Evolutionary conservation across 2,888 invertebrate species (phyloP), one percentile per base, ranked within the genome.

Genomic region (Drosophila acutilabella): DNA sequence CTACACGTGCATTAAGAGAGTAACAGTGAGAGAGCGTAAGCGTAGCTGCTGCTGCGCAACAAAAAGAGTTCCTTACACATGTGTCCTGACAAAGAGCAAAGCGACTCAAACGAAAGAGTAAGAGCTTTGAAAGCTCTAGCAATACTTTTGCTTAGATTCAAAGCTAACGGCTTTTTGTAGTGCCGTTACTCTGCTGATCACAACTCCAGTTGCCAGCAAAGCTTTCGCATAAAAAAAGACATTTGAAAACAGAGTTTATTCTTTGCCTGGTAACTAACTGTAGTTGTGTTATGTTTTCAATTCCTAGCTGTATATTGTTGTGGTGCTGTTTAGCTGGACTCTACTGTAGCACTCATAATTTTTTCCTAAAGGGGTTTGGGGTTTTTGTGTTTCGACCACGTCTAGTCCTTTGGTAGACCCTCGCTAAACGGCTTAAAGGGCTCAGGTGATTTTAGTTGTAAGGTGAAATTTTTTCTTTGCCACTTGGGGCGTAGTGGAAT

Each of bases 341-440:
- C 14, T 33, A 80, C 88, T 84, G 88, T 87, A 42, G 33, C 44
- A n/a, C 33, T 45, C 52, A 51, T 57, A 65, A 52, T 48, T 65
- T n/a, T 30, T 36, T 40, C 41, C 45, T 14, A 18, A 67, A 53
- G 48, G 75, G 75, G 53, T 74, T 36, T 36, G 36, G 36, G 36
- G 13, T 36, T 36, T 36, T 36, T 3, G 11, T 8, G 33, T 11
- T 36, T 74, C 62, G 38, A 14, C 74, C 48, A 50, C 48, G 54
- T 23, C 64, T 68, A 58, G 57, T 64, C 69, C 68, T 68, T 58
- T 16, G 16, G 42, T 20, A 10, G 10, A 38, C 44, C 57, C 50
- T 36, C 20, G 23, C 56, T 69, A 76, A 84, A 80, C 77, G 79
- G 81, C 81, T 85, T 88, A 88, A 85, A 79, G 52, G 71, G 79